These are phyloP conservation scores for Phoxinus phoxinus DNA, from an alignment of 2,113 vertebrate genomes.

Conservation along the genomic window DNA sequence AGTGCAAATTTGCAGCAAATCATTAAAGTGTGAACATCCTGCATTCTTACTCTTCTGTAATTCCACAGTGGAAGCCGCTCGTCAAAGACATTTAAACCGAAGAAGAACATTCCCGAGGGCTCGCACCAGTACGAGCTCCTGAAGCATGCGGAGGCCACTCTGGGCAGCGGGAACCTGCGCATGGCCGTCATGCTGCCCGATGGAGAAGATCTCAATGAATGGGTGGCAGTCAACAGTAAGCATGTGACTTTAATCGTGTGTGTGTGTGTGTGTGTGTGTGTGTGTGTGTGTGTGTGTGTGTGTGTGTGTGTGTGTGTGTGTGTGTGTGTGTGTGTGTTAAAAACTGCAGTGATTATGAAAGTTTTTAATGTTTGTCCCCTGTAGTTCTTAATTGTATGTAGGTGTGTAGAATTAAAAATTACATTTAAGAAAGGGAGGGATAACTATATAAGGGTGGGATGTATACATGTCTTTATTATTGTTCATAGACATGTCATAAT, in stretches of 20 bases:
- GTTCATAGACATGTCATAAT: background rate
- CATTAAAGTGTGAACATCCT: background rate
- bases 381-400: background rate
- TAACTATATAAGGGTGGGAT: too few species aligned
- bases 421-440: background rate
- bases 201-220: conserved; percentile 86
- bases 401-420: background rate
- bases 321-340: background rate
- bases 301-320: background rate
- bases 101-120: conserved; percentile 88
- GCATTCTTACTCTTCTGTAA: background rate
- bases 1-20: background rate
- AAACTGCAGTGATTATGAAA: background rate
- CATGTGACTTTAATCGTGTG: conserved; percentile 28
- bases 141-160: conserved; percentile 86
- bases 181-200: conserved; percentile 89
- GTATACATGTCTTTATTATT: background rate
- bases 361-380: background rate
- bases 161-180: conserved; percentile 85
- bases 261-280: background rate
- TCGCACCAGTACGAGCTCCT: conserved; percentile 88
- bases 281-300: background rate
- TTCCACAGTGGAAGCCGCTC: conserved; percentile 82
- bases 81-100: conserved; percentile 89
- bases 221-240: conserved; percentile 90